These are phyloP conservation scores for Scotopteryx bipunctaria DNA, from an alignment of 2,888 invertebrate species.

Conservation along the genomic window DNA sequence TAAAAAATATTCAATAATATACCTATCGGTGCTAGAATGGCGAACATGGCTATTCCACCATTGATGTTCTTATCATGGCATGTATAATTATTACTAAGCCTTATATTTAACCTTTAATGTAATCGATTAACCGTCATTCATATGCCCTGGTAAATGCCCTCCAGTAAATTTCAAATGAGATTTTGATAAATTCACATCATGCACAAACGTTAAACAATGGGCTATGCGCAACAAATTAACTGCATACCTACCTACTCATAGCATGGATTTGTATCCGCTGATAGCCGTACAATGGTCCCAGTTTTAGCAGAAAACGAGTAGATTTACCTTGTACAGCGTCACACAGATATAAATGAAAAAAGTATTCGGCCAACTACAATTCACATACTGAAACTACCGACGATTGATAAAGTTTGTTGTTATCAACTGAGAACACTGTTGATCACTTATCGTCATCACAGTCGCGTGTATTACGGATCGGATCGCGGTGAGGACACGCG, in stretches of 20 bases:
- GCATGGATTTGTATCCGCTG: slow-evolving; percentile 55
- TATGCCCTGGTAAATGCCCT: slow-evolving; percentile 2
- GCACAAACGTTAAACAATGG: slow-evolving; percentile 33
- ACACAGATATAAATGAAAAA: slow-evolving; percentile 57
- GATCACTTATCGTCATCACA: slow-evolving; percentile 77
- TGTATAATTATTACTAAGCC: no score
- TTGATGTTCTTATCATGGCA: not conserved
- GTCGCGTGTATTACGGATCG: slow-evolving; percentile 57
- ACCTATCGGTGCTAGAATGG: not conserved
- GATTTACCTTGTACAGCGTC: slow-evolving; percentile 75
- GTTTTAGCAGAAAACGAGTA: slow-evolving; percentile 69
- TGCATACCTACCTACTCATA: slow-evolving; percentile 46
- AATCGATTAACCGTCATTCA: not conserved
- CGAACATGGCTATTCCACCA: not conserved
- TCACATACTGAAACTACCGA: slow-evolving; percentile 60
- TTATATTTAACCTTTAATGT: not conserved
- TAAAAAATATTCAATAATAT: slow-evolving; percentile 11
- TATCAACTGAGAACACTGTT: slow-evolving; percentile 67
- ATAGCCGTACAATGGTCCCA: slow-evolving; percentile 62
- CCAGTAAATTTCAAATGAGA: slow-evolving; percentile 11
- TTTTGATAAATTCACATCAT: slow-evolving; percentile 20
- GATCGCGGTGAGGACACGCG: slow-evolving; percentile 53
- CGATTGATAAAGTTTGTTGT: slow-evolving; percentile 55
- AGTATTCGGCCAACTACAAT: slow-evolving; percentile 45
- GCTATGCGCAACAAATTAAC: slow-evolving; percentile 37